A percentile compares a stretch with the other conserved stretches of the same genome.
phyloP scores from a whole-genome alignment of 2,888 invertebrate genomes.

The Petrophora chlorosata region DNA sequence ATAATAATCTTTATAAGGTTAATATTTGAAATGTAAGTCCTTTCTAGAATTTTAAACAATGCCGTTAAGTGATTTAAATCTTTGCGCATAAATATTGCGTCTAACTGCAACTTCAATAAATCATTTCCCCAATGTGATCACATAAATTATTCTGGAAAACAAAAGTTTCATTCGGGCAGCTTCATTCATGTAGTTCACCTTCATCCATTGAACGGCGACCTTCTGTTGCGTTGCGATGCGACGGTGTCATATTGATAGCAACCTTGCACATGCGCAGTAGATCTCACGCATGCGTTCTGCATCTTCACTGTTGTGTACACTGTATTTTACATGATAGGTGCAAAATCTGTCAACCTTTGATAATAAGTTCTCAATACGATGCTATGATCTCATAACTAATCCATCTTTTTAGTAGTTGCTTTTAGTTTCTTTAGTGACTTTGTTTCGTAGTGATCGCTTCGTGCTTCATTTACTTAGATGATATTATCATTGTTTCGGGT shows the following conservation, averaged over 20 bases:
- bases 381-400: conserved; percentile 47
- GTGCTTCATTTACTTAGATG: conserved; percentile 15
- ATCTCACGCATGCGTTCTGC: conserved; percentile 51
- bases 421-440: conserved; percentile 44
- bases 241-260: conserved; percentile 74
- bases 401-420: conserved; percentile 41
- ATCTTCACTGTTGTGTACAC: conserved; percentile 60
- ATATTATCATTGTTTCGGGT: conserved; percentile 23
- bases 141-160: conserved; percentile 26
- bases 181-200: conserved; percentile 72
- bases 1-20: too few relatives aligned
- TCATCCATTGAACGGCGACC: conserved; percentile 69
- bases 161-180: conserved; percentile 31
- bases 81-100: too few relatives aligned
- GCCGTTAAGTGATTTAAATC: too few relatives aligned
- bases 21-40: too few relatives aligned
- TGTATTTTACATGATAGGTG: conserved; percentile 54
- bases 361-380: conserved; percentile 58
- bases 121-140: too few relatives aligned
- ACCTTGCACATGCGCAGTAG: conserved; percentile 59
- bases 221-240: conserved; percentile 54
- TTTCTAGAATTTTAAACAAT: too few relatives aligned
- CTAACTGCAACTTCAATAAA: too few relatives aligned
- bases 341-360: conserved; percentile 66
- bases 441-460: conserved; percentile 26